Evolutionary conservation across 2,113 vertebrate species (phyloP), one percentile per base, ranked within the genome.

Genomic region (Percina caprodes): DNA sequence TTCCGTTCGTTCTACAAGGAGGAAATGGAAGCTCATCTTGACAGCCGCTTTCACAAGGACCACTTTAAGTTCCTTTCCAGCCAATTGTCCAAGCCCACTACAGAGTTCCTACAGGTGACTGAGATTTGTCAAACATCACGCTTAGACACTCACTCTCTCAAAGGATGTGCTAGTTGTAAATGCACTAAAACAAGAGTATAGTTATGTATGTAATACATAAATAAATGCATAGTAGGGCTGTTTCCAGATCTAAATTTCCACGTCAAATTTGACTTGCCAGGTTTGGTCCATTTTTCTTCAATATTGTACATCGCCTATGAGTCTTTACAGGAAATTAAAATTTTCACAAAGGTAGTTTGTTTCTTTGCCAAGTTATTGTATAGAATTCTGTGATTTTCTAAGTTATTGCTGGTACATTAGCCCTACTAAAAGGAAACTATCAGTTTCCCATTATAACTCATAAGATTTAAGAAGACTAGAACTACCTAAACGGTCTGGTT

Each of bases 21-120:
- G 0, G 97, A 98, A 77, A 97, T 99, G 97, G 90, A 86, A 45
- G 82, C 56, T 51, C 98, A 99, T 74, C 94, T 99, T 0, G 96
- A 97, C 52, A 99, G 98, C 87, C 96, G 95, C 59, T 99, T 99
- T 89, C 98, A 99, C 69, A 97, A 97, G 89, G 97, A 99, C 9
- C 97, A 98, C 60, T 97, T 99, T 80, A 96, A 96, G 81, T 98
- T 96, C 9, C 95, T 99, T 0, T 95, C 96, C 24, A 95, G 93
- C 71, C 97, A 98, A 55, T 86, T 99, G 66, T 96, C 97, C 2
- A 97, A 97, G 49, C 97, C 97, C 78, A 97, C 96, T 0, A 97
- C 96, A 0, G 97, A 98, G 65, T 99, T 99, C 65, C 93, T 99
- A n/a, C 95, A 99, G 96, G 97, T 97, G 80, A 62, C 10, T 42